These are phyloP conservation scores for Nineta flava DNA, from an alignment of 2,888 invertebrate species.

Conservation along the genomic window DNA sequence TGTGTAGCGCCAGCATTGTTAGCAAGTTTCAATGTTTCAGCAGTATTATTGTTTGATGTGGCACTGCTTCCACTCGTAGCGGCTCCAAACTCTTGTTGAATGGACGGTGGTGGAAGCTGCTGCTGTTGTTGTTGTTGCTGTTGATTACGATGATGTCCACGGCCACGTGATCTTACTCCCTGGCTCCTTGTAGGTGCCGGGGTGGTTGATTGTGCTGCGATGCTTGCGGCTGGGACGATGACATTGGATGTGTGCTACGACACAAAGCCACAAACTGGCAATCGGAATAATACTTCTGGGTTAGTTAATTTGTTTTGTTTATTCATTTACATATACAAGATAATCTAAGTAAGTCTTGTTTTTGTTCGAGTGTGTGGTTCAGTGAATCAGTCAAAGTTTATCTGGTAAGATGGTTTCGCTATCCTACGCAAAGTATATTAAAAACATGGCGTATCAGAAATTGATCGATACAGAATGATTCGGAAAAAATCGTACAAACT, in stretches of 20 bases:
- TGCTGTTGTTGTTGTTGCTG: background rate
- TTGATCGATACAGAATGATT: background rate
- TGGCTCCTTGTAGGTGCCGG: background rate
- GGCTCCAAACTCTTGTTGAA: background rate
- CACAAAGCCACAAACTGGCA: background rate
- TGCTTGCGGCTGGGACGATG: background rate
- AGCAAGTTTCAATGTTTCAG: too few relatives aligned
- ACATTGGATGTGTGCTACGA: background rate
- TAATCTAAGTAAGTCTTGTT: too few relatives aligned
- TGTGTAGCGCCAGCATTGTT: too few relatives aligned
- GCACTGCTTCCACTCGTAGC: background rate
- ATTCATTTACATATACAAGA: background rate
- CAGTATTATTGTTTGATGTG: too few relatives aligned
- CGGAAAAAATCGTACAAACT: background rate
- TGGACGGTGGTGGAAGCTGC: background rate
- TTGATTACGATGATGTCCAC: background rate
- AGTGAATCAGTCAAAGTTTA: background rate
- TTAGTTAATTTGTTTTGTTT: background rate
- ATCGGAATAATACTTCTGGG: background rate
- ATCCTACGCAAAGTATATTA: background rate
- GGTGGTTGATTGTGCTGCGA: background rate
- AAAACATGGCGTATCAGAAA: background rate
- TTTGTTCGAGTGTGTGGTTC: too few relatives aligned
- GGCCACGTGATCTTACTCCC: background rate
- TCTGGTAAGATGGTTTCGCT: background rate